These are phyloP conservation scores for Macropis europaea DNA, from an alignment of 2,888 invertebrate genomes.

Conservation along the genomic window DNA sequence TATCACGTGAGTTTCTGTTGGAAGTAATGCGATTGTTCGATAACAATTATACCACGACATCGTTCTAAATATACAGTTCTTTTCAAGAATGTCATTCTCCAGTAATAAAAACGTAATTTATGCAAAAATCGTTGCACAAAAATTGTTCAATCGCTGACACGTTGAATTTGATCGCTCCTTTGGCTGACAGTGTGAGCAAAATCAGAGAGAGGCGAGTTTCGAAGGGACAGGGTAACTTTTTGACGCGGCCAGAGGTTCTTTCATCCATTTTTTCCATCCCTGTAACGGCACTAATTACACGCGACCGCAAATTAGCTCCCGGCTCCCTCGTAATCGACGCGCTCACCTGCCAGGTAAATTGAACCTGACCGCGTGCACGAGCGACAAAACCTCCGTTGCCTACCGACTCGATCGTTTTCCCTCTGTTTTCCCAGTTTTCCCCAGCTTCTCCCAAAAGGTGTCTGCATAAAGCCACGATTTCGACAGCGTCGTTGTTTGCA, in stretches of 20 bases:
- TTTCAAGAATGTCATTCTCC: no score
- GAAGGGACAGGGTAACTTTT: conserved; percentile 7
- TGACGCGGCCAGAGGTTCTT: conserved; percentile 4
- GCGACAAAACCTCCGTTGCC: conserved; percentile 19
- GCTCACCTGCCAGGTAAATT: conserved; percentile 27
- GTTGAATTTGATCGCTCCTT: neutral
- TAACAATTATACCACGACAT: no score
- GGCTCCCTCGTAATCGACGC: conserved; percentile 25
- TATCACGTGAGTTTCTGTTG: no score
- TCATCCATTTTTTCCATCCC: conserved; percentile 29
- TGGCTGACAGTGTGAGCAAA: neutral
- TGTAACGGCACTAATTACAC: conserved; percentile 49
- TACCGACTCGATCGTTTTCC: neutral
- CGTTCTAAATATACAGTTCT: no score
- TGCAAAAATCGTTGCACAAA: no score
- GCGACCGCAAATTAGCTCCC: conserved; percentile 53
- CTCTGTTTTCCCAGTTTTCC: neutral
- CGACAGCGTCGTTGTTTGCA: neutral
- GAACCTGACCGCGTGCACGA: conserved; percentile 31
- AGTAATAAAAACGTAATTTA: no score
- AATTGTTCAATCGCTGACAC: neutral
- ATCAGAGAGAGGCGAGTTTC: neutral
- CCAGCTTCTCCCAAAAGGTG: neutral
- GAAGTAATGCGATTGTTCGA: no score
- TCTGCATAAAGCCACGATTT: neutral